Conservation (phyloP, 2,888 invertebrate species). For the Herminia tarsipennalis region DNA sequence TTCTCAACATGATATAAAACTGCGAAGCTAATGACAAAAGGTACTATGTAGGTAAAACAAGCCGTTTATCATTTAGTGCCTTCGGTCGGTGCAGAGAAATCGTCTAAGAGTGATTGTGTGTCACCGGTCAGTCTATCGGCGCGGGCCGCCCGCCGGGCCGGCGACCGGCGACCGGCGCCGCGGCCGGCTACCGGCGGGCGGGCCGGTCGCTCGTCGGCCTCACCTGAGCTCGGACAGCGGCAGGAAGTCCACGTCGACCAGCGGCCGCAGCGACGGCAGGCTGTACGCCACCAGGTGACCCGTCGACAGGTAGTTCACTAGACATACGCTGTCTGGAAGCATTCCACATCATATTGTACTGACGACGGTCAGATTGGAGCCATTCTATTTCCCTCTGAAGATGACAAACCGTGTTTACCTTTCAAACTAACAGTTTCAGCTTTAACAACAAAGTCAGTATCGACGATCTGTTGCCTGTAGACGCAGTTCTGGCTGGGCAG, state of each 20-base stretch:
- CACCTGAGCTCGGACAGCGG: conserved; percentile 97
- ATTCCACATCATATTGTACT: not conserved
- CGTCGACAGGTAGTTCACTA: conserved; percentile 97
- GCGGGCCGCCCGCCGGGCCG: conserved; percentile 31
- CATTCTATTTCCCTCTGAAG: no score
- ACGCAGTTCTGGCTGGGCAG: conserved; percentile 98
- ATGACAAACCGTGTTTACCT: conserved; percentile 88
- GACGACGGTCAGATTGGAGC: not conserved
- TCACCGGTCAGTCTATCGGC: conserved; percentile 52
- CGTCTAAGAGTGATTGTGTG: conserved; percentile 66
- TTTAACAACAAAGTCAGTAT: conserved; percentile 96
- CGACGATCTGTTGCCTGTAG: conserved; percentile 96
- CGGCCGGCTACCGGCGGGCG: conserved; percentile 1
- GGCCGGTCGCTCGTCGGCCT: conserved; percentile 42
- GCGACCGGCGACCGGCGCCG: conserved; percentile 4
- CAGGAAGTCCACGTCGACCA: conserved; percentile 97
- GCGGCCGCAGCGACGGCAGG: conserved; percentile 96
- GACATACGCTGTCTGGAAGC: conserved; percentile 94
- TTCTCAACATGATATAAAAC: conserved; percentile 67
- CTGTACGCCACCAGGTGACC: conserved; percentile 97
- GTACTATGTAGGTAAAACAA: conserved; percentile 57
- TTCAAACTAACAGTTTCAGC: conserved; percentile 96
- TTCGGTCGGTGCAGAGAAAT: conserved; percentile 73
- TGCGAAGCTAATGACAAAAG: conserved; percentile 66
- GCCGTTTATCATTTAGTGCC: conserved; percentile 85